These are phyloP conservation scores for Pseudochirops corinnae DNA, from an alignment of 2,797 vertebrate species.

Conservation along the genomic window DNA sequence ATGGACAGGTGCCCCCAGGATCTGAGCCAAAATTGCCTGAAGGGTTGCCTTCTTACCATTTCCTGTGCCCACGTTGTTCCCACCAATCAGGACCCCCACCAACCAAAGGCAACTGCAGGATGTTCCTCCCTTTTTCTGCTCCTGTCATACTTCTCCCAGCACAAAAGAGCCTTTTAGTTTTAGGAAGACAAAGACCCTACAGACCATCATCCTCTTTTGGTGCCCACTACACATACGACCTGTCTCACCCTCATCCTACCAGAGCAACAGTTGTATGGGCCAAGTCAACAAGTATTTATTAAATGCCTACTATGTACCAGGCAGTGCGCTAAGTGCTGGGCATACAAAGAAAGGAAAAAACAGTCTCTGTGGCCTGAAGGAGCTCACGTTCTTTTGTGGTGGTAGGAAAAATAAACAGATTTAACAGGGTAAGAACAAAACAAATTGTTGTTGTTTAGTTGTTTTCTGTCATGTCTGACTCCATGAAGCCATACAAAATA, in stretches of 20 bases:
- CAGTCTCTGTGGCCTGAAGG: not conserved
- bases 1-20: not conserved
- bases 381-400: not conserved
- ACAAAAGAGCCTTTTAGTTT: not conserved
- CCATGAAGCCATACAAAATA: not conserved
- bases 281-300: not conserved
- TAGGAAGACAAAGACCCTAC: not conserved
- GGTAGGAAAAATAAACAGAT: not conserved
- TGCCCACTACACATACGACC: not conserved
- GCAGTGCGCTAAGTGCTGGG: not conserved
- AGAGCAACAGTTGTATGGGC: not conserved
- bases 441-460: not conserved
- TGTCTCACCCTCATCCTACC: not conserved
- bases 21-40: not conserved
- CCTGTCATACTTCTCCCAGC: not conserved
- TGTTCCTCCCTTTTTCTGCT: too few species aligned
- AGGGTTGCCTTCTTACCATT: not conserved
- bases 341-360: not conserved
- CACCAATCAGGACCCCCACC: not conserved
- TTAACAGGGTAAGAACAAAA: not conserved
- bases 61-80: not conserved
- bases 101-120: not conserved
- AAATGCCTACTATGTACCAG: not conserved
- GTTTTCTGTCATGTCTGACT: not conserved
- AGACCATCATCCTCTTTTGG: not conserved